Evolutionary conservation across 2,888 invertebrate species (phyloP).

Genomic region (Tachina lurida): DNA sequence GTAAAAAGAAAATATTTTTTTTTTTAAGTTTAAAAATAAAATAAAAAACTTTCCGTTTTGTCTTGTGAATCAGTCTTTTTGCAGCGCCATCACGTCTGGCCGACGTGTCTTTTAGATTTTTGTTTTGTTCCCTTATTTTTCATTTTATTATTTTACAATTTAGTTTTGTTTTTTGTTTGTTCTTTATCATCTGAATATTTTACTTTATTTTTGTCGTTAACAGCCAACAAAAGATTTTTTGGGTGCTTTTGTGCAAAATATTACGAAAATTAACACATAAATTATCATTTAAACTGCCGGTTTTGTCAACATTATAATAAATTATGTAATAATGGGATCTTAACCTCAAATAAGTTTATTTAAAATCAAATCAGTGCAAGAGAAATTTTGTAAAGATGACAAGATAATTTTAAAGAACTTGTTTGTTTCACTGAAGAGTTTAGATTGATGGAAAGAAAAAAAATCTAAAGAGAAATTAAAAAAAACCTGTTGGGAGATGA

Average conservation of each 20-base stretch:
- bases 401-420: background rate
- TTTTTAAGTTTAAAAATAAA: constrained; percentile 23
- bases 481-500: too few species aligned
- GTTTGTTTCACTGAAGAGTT: background rate
- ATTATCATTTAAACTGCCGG: constrained; percentile 67
- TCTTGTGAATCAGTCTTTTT: constrained; percentile 50
- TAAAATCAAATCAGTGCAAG: background rate
- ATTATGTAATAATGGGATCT: constrained; percentile 28
- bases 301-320: constrained; percentile 61
- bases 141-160: constrained; percentile 60
- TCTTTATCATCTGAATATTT: constrained; percentile 22
- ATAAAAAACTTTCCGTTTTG: constrained; percentile 25
- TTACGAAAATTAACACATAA: constrained; percentile 66
- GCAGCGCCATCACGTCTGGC: constrained; percentile 76
- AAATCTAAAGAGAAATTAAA: background rate
- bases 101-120: constrained; percentile 71
- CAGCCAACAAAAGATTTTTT: constrained; percentile 42
- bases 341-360: constrained; percentile 31
- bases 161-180: constrained; percentile 32
- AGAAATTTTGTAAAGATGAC: background rate
- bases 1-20: constrained; percentile 28
- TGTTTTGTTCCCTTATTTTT: constrained; percentile 44
- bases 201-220: constrained; percentile 22
- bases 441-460: background rate
- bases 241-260: constrained; percentile 45